phyloP scores from a whole-genome alignment of 2,113 vertebrate species.

The Cottus gobio region DNA sequence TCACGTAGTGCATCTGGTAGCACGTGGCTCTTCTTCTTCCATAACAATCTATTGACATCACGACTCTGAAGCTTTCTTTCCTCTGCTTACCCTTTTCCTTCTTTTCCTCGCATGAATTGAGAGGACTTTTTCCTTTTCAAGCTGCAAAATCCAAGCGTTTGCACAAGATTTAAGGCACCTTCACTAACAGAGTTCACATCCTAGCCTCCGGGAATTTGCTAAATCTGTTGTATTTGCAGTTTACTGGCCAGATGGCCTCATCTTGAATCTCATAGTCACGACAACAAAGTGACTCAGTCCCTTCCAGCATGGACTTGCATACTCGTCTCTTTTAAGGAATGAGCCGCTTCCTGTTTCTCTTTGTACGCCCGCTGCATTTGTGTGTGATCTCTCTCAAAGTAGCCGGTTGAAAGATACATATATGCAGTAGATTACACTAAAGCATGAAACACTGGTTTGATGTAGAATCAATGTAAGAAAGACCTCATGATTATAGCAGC shows the following conservation, averaged over 20 bases:
- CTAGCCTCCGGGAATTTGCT: not conserved
- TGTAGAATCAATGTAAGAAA: not conserved
- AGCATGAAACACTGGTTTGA: not conserved
- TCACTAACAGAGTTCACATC: not conserved
- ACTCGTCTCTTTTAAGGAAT: constrained; percentile 46
- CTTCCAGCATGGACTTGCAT: constrained; percentile 22
- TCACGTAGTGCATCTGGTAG: not conserved
- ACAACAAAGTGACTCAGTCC: constrained; percentile 34
- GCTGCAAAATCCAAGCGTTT: not conserved
- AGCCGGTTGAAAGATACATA: not conserved
- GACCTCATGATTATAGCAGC: not conserved
- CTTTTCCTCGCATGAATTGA: constrained; percentile 1
- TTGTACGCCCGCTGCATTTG: constrained; percentile 9
- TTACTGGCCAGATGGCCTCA: constrained; percentile 45
- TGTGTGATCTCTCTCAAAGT: constrained; percentile 37
- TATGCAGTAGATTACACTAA: not conserved
- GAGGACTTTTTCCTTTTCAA: constrained; percentile 5
- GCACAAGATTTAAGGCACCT: not conserved
- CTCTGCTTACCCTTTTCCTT: not conserved
- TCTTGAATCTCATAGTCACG: constrained; percentile 24
- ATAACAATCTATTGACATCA: not conserved
- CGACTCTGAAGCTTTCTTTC: constrained; percentile 1
- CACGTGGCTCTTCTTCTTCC: constrained; percentile 3
- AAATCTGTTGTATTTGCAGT: constrained; percentile 16
- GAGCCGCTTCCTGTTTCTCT: constrained; percentile 33